Base-by-base conservation (phyloP, 2,113 vertebrate genomes). In the Hippoglossus stenolepis region DNA sequence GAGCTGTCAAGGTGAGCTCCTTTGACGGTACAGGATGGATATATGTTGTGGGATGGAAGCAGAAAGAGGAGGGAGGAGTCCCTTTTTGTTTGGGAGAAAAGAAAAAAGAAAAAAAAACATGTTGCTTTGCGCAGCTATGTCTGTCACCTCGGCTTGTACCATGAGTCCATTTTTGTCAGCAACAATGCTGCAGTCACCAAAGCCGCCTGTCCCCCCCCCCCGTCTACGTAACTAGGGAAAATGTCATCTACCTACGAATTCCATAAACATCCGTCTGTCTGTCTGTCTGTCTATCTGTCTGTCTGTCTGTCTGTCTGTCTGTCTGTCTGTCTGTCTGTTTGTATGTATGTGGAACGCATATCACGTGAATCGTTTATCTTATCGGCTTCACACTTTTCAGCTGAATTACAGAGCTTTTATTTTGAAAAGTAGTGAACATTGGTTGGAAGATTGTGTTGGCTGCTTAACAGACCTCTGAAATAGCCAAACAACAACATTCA, bases 1-100 rank as follows among this genome's bases (percentile, higher is more conserved):
- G 94, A 96, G 92, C 95, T 95, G 96, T 96, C 96, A 96, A 97
- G 97, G 97, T 97, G 96, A 97, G 95, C 95, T 95, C 90, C 90
- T 89, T 77, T 82, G 69, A 83, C 62, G 53, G 75, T 64, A 58
- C 58, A 65, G 85, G 81, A 89, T 81, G 85, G 84, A 83, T 82
- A 84, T 77, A 89, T 86, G n/a, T 58, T 90, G 88, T 82, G 18
- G 38, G 61, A 66, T 9, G n/a, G 62, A 77, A 73, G 66, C 40
- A 67, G 69, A 20, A 73, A 51, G 31, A 47, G 51, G 75, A 43
- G 40, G 47, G 70, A 65, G 31, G 80, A 73, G 58, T 65, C 8
- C 0, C 23, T 73, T 85, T 73, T 70, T 71, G 51, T 80, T 77
- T 31, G 17, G 62, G 45, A 64, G 72, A n/a, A 14, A 43, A 56